Percentiles rank a stretch among this genome's conserved stretches.
These are phyloP conservation scores for Lamellibrachia luymesi DNA, from an alignment of 1,140 invertebrate genomes.

Conservation along the genomic window DNA sequence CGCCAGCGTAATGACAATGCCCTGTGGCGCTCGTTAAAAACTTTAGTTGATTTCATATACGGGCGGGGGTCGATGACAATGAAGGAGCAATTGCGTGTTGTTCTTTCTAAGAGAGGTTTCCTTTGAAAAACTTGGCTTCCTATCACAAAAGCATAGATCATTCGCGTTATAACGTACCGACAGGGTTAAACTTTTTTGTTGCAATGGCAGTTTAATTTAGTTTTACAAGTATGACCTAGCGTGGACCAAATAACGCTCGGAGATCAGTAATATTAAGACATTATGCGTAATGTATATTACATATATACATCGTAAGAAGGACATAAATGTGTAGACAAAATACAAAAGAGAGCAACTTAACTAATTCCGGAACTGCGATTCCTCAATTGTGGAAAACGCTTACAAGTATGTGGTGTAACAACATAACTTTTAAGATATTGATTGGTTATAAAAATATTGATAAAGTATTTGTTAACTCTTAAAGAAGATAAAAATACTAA, in stretches of 20 bases:
- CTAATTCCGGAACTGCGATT: too few species aligned
- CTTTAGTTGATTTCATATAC: neutral
- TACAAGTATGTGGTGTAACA: too few species aligned
- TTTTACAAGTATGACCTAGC: too few species aligned
- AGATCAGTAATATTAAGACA: too few species aligned
- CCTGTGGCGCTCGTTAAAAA: neutral
- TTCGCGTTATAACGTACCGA: neutral
- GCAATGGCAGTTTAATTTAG: too few species aligned
- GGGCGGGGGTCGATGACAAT: neutral
- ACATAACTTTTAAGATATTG: neutral
- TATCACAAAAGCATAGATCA: neutral
- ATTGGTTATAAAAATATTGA: neutral
- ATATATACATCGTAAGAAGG: too few species aligned
- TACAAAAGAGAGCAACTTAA: too few species aligned
- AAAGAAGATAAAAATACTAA: neutral
- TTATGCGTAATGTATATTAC: too few species aligned
- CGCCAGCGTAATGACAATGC: neutral
- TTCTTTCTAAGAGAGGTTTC: neutral
- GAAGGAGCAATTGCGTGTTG: neutral
- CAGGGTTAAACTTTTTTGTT: neutral
- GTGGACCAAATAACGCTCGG: too few species aligned
- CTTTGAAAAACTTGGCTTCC: neutral
- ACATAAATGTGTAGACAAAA: too few species aligned
- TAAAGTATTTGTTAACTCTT: neutral
- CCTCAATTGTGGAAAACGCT: too few species aligned